Percentiles rank a stretch among this genome's conserved stretches.
Conservation (phyloP, 2,113 vertebrate species). For the Turdus rufiventris region DNA sequence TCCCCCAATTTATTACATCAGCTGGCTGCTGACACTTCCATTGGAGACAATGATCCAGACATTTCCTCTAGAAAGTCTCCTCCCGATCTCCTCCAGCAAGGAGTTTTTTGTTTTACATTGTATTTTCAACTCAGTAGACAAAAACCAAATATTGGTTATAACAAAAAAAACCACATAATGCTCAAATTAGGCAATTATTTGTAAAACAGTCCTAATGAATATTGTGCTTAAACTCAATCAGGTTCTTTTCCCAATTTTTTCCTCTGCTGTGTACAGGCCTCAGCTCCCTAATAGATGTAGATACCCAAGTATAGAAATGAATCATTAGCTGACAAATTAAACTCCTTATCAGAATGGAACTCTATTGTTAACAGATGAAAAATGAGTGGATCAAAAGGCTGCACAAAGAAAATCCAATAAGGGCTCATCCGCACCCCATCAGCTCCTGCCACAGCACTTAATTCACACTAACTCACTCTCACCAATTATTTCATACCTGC, state of each 20-base stretch:
- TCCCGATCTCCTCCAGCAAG: not conserved
- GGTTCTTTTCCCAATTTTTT: not conserved
- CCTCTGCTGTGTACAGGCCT: not conserved
- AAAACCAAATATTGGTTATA: not conserved
- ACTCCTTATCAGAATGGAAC: constrained; percentile 14
- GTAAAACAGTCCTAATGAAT: not conserved
- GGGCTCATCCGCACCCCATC: not conserved
- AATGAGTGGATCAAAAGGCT: not conserved
- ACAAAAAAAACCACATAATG: not conserved
- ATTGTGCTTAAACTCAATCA: not conserved
- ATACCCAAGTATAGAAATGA: not conserved
- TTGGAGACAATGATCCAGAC: not conserved
- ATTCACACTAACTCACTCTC: not conserved
- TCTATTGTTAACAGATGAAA: constrained; percentile 13
- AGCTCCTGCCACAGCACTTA: not conserved
- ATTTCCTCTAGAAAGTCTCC: not conserved
- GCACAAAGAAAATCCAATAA: constrained; percentile 15
- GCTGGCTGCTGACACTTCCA: not conserved
- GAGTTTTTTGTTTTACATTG: not conserved
- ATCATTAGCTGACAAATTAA: constrained; percentile 54
- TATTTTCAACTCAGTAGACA: not conserved
- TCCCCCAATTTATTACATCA: not conserved
- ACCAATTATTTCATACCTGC: constrained; percentile 5
- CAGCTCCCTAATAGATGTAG: not conserved
- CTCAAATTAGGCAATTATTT: not conserved